Evolutionary conservation across 2,888 invertebrate genomes (phyloP), one percentile per base, ranked within the genome.

Genomic region (Argyra leucocephala): DNA sequence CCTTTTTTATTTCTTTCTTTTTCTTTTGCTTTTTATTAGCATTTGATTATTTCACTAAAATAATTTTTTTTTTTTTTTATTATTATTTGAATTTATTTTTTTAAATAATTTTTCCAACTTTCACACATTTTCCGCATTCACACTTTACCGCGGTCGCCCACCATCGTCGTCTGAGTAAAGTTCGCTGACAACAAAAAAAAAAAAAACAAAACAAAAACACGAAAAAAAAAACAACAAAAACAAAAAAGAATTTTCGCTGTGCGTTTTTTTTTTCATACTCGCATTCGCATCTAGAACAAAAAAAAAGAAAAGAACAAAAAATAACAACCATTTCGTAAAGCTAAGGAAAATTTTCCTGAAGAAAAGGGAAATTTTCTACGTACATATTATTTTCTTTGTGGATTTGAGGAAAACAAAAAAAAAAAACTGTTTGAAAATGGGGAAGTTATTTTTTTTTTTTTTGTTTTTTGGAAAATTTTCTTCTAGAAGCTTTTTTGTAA

Each of bases 121-220:
- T 48, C 48, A 48, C 48, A 48, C 48, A 48, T 48, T 48, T 48
- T 48, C 48, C 48, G 48, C 48, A 48, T 48, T 48, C 48, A 48
- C 48, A 48, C 48, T 48, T 48, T 48, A 48, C 48, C 48, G 48
- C 48, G 48, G 48, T 48, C 48, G 48, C 48, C 48, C 48, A 48
- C 48, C 48, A 48, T 48, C 48, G 48, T 48, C 48, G 48, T 48
- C 48, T 48, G 48, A 48, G 48, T 18, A 48, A n/a, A 31, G 12
- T 31, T 31, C 12, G 31, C 31, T 31, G 31, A n/a, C n/a, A n/a
- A n/a, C n/a, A 31, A 31, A 7, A 31, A 31, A 10, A 7, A 31
- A 31, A 31, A 31, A 31, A 5, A 31, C 31, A 31, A 31, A 31
- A 31, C 5, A 31, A 31, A 31, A 31, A 10, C 6, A 31, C 5